Evolutionary conservation across 1,140 invertebrate species (phyloP).

Genomic region (Lepeophtheirus salmonis): DNA sequence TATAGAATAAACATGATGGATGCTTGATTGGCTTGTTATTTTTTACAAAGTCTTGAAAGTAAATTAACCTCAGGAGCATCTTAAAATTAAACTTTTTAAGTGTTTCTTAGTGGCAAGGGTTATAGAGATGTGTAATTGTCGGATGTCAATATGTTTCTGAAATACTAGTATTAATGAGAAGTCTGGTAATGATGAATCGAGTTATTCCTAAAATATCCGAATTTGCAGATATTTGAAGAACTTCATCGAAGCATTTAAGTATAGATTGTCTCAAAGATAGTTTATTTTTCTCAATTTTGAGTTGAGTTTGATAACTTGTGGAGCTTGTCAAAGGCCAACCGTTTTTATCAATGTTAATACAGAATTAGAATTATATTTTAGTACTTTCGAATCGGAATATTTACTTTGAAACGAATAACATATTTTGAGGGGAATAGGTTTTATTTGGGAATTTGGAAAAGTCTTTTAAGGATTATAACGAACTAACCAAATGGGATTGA

Average conservation of each 20-base stretch:
- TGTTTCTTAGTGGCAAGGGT: conserved; percentile 36
- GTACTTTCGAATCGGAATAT: too few relatives aligned
- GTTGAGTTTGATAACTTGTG: conserved; percentile 26
- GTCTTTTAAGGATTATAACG: too few relatives aligned
- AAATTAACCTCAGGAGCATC: conserved; percentile 59
- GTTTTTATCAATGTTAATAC: conserved; percentile 19
- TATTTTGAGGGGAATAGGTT: not conserved
- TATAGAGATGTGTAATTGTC: conserved; percentile 32
- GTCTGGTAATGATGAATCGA: conserved; percentile 40
- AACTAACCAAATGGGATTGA: too few relatives aligned
- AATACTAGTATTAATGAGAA: conserved; percentile 31
- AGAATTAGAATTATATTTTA: not conserved
- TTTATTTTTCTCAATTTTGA: conserved; percentile 27
- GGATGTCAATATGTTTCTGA: conserved; percentile 29
- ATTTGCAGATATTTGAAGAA: conserved; percentile 52
- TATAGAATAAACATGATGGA: conserved; percentile 71
- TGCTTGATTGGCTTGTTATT: conserved; percentile 54
- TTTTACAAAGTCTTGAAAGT: conserved; percentile 70
- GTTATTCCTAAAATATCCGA: conserved; percentile 55
- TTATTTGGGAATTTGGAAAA: too few relatives aligned
- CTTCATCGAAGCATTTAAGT: conserved; percentile 41
- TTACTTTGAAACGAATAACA: not conserved
- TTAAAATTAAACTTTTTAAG: conserved; percentile 63
- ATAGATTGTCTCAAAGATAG: conserved; percentile 29
- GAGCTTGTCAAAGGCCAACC: conserved; percentile 30